Evolutionary conservation across 2,797 vertebrate genomes (phyloP), one percentile per base, ranked within the genome.

Genomic region (Chaetodon trifasciatus): DNA sequence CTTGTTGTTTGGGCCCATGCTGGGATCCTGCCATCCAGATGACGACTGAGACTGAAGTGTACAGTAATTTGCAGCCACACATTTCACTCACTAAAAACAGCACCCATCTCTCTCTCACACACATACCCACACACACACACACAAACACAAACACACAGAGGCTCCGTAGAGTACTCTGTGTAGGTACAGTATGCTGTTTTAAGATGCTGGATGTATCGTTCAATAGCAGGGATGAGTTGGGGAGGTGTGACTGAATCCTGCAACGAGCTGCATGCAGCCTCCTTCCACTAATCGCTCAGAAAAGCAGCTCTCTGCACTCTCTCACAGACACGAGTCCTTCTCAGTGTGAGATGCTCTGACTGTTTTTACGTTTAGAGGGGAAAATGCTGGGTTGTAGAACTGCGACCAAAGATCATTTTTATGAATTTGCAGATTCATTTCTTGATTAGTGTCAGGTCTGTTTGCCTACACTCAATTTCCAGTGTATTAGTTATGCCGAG

Each of bases 1-100:
- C 92, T 93, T 90, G 79, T 89, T 91, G 84, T 90, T 89, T 16
- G 35, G 86, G 64, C 88, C 71, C 92, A 89, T 82, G 93, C 92
- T 94, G 93, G 83, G 91, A 89, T 91, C 55, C 90, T 90, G 90
- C 90, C 83, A 85, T 90, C 89, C 85, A 93, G 92, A 93, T 92
- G 91, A 94, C 42, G 89, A 85, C 80, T 5, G 56, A 87, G 87
- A 84, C 85, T 63, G 39, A 78, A 79, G 87, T 70, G 71, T 82
- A 76, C 73, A 83, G 76, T 86, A 53, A 86, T 88, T 82, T 89
- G 74, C 57, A 86, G 86, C 81, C 60, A 47, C 88, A 87, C 81
- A 66, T 88, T 86, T 89, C n/a, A 49, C 78, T 70, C 60, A 15
- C 81, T 61, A 23, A 76, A 73, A 81, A 50, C 78, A 84, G 62